Conservation (phyloP, 1,140 invertebrate species). For the Theocolax elegans region DNA sequence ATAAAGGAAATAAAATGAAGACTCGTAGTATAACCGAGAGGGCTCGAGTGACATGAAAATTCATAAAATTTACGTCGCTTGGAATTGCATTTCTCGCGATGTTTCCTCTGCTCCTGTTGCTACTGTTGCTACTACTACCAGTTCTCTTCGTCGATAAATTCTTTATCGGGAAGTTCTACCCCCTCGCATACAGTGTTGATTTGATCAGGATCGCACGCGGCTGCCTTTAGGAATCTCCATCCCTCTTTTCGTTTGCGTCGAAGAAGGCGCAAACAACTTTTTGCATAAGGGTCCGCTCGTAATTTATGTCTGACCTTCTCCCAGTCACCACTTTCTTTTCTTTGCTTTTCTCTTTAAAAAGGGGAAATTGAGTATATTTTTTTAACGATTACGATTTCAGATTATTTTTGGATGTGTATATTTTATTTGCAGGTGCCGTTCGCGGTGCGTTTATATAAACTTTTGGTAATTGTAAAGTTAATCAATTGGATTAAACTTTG, state of each 20-base stretch:
- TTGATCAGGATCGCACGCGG: constrained; percentile 17
- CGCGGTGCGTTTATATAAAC: no score
- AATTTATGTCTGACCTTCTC: constrained; percentile 31
- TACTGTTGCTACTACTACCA: background rate
- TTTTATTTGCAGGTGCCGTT: no score
- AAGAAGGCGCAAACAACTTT: constrained; percentile 28
- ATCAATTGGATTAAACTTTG: no score
- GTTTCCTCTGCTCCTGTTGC: constrained; percentile 33
- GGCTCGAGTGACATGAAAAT: constrained; percentile 45
- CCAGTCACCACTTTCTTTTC: background rate
- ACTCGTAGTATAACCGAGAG: background rate
- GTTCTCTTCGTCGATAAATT: constrained; percentile 49
- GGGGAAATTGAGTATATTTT: constrained; percentile 4
- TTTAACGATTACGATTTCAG: no score
- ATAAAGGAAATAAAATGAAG: background rate
- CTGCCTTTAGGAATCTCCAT: constrained; percentile 9
- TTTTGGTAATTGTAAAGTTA: no score
- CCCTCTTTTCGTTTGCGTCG: background rate
- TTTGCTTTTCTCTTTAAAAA: background rate
- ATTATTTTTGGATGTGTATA: no score
- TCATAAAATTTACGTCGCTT: constrained; percentile 49
- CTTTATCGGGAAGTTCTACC: constrained; percentile 47
- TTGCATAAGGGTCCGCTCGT: background rate
- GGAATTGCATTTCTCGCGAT: constrained; percentile 48
- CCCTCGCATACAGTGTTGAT: constrained; percentile 10